Evolutionary conservation across 2,888 invertebrate genomes (phyloP).

Genomic region (Panzeria rudis): DNA sequence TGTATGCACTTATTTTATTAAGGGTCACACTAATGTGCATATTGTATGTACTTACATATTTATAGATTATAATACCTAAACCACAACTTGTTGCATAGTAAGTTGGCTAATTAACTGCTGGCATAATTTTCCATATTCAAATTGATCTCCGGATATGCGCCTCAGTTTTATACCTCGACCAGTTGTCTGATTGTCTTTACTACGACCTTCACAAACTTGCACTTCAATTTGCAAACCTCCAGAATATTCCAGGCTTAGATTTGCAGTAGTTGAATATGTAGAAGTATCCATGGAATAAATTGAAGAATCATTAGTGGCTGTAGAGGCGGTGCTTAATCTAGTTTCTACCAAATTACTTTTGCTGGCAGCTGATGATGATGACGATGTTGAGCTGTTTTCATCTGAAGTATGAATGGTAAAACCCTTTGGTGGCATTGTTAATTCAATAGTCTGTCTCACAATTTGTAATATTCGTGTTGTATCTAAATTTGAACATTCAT

Average conservation of each 20-base stretch:
- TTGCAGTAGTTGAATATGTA: slow-evolving; percentile 82
- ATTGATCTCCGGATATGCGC: slow-evolving; percentile 93
- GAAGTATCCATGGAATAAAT: slow-evolving; percentile 61
- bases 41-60: neutral
- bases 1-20: too few species aligned
- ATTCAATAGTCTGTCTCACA: slow-evolving; percentile 91
- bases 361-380: slow-evolving; percentile 56
- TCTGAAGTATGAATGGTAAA: slow-evolving; percentile 85
- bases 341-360: slow-evolving; percentile 69
- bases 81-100: slow-evolving; percentile 86
- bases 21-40: too few species aligned
- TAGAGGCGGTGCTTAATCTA: slow-evolving; percentile 76
- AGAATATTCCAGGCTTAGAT: slow-evolving; percentile 89
- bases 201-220: slow-evolving; percentile 90
- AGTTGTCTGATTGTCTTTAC: slow-evolving; percentile 85
- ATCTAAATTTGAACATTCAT: slow-evolving; percentile 91
- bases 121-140: slow-evolving; percentile 94
- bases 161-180: slow-evolving; percentile 93
- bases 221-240: slow-evolving; percentile 94
- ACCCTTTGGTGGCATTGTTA: slow-evolving; percentile 89
- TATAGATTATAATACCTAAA: slow-evolving; percentile 70
- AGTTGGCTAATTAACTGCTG: slow-evolving; percentile 94
- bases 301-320: slow-evolving; percentile 72
- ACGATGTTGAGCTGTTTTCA: slow-evolving; percentile 74
- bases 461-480: slow-evolving; percentile 91